Conservation (phyloP, 2,888 invertebrate genomes). For the Tinea pellionella region DNA sequence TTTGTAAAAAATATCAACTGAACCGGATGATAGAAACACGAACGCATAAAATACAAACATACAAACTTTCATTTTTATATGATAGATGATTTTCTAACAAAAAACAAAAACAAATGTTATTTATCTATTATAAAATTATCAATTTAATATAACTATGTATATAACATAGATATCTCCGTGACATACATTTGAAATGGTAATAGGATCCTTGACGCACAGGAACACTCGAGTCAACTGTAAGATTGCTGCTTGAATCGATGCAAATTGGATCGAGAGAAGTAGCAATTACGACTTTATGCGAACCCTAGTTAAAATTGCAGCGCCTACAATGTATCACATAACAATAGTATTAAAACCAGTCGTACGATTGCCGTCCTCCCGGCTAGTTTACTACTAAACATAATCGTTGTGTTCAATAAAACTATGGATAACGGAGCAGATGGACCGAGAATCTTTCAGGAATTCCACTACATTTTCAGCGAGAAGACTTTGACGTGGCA, state of each 20-base stretch:
- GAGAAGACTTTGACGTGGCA: not conserved
- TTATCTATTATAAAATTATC: no score
- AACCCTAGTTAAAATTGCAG: not conserved
- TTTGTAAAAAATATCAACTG: no score
- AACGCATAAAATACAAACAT: no score
- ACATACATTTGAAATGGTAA: no score
- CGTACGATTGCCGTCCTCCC: not conserved
- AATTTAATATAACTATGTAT: no score
- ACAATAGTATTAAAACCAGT: not conserved
- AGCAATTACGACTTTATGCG: not conserved
- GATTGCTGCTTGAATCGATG: slow-evolving; percentile 6
- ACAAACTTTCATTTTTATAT: no score
- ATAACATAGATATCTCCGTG: no score
- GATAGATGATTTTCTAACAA: no score
- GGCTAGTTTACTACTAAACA: not conserved
- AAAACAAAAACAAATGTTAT: no score
- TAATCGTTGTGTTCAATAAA: not conserved
- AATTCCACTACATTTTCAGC: not conserved
- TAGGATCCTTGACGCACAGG: not conserved
- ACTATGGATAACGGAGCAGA: not conserved
- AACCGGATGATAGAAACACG: no score
- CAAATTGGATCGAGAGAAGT: not conserved
- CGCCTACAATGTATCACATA: not conserved
- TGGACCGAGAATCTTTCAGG: not conserved
- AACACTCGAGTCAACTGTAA: not conserved